phyloP scores from a whole-genome alignment of 92 coral and sea anemone species.

The Palythoa grandiflora region DNA sequence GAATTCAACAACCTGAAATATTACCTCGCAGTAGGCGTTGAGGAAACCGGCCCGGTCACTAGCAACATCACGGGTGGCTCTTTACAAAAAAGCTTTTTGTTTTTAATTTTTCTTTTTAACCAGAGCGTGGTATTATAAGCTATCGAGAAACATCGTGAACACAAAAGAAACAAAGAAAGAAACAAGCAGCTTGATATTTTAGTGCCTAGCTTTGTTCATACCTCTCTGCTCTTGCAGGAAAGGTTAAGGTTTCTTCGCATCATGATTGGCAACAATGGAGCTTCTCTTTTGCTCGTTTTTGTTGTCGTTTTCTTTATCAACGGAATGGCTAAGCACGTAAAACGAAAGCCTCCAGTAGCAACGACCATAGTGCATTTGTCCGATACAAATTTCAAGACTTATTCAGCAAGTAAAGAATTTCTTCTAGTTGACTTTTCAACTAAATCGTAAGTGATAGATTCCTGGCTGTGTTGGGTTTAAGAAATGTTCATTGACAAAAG shows the following conservation, averaged over 20 bases:
- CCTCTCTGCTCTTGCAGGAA: not conserved
- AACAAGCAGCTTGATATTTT: conserved; percentile 1
- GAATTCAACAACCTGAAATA: not conserved
- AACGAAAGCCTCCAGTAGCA: not conserved
- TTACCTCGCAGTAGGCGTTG: conserved; percentile 4
- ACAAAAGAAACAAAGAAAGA: not conserved
- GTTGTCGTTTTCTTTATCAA: not conserved
- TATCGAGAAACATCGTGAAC: not conserved
- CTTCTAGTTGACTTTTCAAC: conserved; percentile 39
- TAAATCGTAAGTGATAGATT: conserved; percentile 22
- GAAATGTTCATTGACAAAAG: not conserved
- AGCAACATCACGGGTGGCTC: conserved; percentile 32
- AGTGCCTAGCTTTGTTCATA: not conserved
- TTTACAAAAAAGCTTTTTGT: not conserved
- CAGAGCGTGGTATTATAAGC: conserved; percentile 24
- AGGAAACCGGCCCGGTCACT: conserved; percentile 24
- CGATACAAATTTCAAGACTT: conserved; percentile 32
- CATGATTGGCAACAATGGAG: not conserved
- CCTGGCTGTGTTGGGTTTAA: not conserved
- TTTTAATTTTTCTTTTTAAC: not conserved
- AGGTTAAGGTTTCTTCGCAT: not conserved
- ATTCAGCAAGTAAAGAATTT: conserved; percentile 19
- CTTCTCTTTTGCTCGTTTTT: not conserved
- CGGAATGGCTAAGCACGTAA: conserved; percentile 5
- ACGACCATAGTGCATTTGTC: conserved; percentile 16